Percentiles rank a stretch among this genome's conserved stretches.
These are phyloP conservation scores for Grapholita molesta DNA, from an alignment of 1,140 invertebrate genomes.

Conservation along the genomic window DNA sequence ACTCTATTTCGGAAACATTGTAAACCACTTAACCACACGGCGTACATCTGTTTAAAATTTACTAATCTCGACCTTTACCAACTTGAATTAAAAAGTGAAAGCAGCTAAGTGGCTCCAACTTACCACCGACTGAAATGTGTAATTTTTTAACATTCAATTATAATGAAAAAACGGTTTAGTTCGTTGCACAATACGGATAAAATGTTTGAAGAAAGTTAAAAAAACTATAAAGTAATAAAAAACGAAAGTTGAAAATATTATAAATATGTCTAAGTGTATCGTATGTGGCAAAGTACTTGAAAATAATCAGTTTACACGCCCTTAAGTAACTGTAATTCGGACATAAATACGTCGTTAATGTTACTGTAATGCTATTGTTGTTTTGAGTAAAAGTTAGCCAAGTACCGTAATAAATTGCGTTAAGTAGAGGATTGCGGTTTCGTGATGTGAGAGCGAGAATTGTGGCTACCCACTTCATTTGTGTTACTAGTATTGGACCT, in stretches of 20 bases:
- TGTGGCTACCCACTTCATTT: background rate
- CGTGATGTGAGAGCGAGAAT: background rate
- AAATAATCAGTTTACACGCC: too few species aligned
- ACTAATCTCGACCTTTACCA: conserved; percentile 7
- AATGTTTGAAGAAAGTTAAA: background rate
- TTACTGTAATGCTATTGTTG: background rate
- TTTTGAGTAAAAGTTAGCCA: background rate
- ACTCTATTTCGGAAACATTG: background rate
- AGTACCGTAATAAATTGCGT: background rate
- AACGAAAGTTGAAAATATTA: background rate
- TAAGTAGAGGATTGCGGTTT: background rate
- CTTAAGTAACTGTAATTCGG: background rate
- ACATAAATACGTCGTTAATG: background rate
- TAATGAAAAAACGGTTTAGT: background rate
- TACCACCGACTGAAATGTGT: conserved; percentile 5
- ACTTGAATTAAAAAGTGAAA: background rate
- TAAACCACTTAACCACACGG: background rate
- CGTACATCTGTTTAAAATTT: conserved; percentile 8
- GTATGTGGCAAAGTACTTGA: too few species aligned
- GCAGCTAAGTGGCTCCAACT: background rate
- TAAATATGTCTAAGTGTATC: too few species aligned
- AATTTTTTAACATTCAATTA: conserved; percentile 15
- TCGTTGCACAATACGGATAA: background rate
- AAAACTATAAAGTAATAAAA: background rate
- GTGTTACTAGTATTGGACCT: background rate